These are phyloP conservation scores for Zosterops japonicus DNA, from an alignment of 2,113 vertebrate genomes.

Conservation along the genomic window DNA sequence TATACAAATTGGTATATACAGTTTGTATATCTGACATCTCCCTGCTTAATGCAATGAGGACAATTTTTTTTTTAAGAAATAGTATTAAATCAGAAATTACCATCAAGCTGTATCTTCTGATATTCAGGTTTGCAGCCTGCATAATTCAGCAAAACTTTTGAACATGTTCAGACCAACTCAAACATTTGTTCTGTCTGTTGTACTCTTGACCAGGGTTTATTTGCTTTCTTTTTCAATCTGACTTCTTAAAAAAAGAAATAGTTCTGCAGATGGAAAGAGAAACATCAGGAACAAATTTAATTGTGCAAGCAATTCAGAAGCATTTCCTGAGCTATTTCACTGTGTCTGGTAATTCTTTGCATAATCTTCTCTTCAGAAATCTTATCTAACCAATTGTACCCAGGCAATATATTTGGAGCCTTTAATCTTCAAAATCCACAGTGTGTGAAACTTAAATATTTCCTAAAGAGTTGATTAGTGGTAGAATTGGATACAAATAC, in stretches of 20 bases:
- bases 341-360: not conserved
- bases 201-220: not conserved
- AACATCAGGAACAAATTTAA: not conserved
- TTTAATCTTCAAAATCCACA: constrained; percentile 46
- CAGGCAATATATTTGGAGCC: constrained; percentile 1
- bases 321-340: constrained; percentile 35
- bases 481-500: not conserved
- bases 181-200: not conserved
- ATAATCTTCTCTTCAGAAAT: constrained; percentile 37
- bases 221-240: constrained; percentile 15
- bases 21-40: not conserved
- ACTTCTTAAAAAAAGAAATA: not conserved
- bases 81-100: not conserved
- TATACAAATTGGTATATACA: not conserved
- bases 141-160: not conserved
- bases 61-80: not conserved
- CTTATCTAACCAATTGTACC: constrained; percentile 33
- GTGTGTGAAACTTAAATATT: not conserved
- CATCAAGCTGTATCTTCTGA: not conserved
- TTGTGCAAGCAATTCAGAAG: not conserved
- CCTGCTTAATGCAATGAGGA: not conserved
- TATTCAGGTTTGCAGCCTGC: not conserved
- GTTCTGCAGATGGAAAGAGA: not conserved
- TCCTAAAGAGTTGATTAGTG: not conserved
- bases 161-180: not conserved